Evolutionary conservation across 35 echinoderm and acorn worm genomes (phyloP), one percentile per base, ranked within the genome.

Genomic region (Amphiura filiformis): DNA sequence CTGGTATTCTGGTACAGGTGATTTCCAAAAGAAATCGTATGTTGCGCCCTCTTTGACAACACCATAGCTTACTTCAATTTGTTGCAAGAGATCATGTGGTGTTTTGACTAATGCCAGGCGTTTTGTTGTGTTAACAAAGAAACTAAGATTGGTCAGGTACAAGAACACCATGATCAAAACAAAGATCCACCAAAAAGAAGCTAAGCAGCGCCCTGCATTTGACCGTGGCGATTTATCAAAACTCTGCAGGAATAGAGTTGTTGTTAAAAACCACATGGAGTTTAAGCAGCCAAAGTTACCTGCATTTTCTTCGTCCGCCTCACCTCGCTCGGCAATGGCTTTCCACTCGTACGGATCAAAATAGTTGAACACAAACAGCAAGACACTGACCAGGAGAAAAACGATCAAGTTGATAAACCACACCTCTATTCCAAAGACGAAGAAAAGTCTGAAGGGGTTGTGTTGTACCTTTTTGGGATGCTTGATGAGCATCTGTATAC

Each of bases 121-220:
- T 65, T 94, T 99, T 75, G 89, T 92, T n/a, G 93, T 90, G 40
- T 91, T 99, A 23, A 99, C 80, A 61, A 92, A 99, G 90, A 81
- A 92, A 3, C 93, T 90, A 1, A 99, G 90, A 56, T 99, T 99
- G 34, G 91, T 86, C 33, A 99, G 81, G 37, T 99, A 99, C 31
- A 94, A 80, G 90, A 99, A 99, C 1, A 99, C 90, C 90, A 99
- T 99, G 39, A 99, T 88, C 2, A 99, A 76, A 77, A 90, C 89
- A 38, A 99, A 99, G 22, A 99, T 70, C 90, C 93, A 99, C 96
- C 96, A 99, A 85, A 99, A 99, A 35, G 90, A 93, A 31, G 90
- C 90, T 0, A 99, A 79, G 15, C 80, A 78, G 13, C 96, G 90
- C 15, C 92, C 90, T 18, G 96, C 96, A 31, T 92, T 99, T 37